Conservation (phyloP, 2,888 invertebrate genomes). For the Cheilosia vulpina region DNA sequence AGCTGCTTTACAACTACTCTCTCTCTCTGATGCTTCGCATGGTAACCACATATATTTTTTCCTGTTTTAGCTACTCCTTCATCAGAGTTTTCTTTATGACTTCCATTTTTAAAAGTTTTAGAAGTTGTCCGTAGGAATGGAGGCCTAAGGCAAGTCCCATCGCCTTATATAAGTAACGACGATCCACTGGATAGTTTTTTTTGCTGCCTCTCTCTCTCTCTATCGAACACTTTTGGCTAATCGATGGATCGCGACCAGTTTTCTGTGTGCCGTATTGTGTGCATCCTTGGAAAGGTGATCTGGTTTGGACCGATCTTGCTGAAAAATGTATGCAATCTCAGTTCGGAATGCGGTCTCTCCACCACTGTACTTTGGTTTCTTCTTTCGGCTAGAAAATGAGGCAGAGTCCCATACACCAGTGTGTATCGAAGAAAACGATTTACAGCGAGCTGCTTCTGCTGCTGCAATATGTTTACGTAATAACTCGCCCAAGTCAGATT, state of each 20-base stretch:
- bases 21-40: slow-evolving; percentile 9
- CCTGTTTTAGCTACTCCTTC: slow-evolving; percentile 14
- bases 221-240: slow-evolving; percentile 7
- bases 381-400: slow-evolving; percentile 18
- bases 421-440: neutral
- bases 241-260: slow-evolving; percentile 71
- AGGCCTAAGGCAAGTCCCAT: slow-evolving; percentile 30
- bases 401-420: slow-evolving; percentile 4
- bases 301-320: slow-evolving; percentile 65
- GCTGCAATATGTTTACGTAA: slow-evolving; percentile 69
- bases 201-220: neutral
- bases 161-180: slow-evolving; percentile 34
- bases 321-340: slow-evolving; percentile 40
- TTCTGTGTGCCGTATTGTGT: slow-evolving; percentile 57
- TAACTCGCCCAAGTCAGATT: slow-evolving; percentile 53
- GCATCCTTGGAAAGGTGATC: slow-evolving; percentile 76
- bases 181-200: slow-evolving; percentile 7
- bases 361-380: slow-evolving; percentile 29
- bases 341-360: slow-evolving; percentile 45
- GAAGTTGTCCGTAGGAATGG: slow-evolving; percentile 9
- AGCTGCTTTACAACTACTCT: slow-evolving; percentile 9
- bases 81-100: slow-evolving; percentile 30
- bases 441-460: slow-evolving; percentile 39
- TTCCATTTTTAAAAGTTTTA: slow-evolving; percentile 24
- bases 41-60: slow-evolving; percentile 28